Evolutionary conservation across 2,113 vertebrate genomes (phyloP).

Genomic region (Camelus dromedarius): DNA sequence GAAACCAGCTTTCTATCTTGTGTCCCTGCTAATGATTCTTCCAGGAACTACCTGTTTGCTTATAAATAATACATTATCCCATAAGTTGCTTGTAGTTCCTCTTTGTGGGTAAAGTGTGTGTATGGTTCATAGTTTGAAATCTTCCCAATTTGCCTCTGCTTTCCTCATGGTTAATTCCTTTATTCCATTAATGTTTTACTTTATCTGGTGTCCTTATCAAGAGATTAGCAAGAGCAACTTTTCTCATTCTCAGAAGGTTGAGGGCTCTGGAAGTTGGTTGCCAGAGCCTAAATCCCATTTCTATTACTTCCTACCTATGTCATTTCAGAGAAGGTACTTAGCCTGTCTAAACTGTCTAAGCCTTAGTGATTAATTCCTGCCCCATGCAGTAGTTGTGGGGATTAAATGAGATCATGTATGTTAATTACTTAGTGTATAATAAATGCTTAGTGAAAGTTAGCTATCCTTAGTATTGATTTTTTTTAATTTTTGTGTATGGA

Average conservation of each 20-base stretch:
- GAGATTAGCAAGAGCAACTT: background rate
- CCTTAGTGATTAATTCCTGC: constrained; percentile 30
- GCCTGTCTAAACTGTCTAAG: background rate
- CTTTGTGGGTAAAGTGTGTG: background rate
- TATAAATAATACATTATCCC: constrained; percentile 63
- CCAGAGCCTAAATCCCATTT: background rate
- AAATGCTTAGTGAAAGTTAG: background rate
- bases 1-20: constrained; percentile 23
- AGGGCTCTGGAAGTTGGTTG: background rate
- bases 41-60: constrained; percentile 47
- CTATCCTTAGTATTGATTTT: background rate
- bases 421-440: constrained; percentile 2
- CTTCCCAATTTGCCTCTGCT: constrained; percentile 6
- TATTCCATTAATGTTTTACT: constrained; percentile 11
- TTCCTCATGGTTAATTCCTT: background rate
- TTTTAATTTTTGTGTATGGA: background rate
- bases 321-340: background rate
- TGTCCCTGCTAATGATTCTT: constrained; percentile 14
- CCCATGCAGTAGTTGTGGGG: background rate
- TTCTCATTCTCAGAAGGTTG: background rate
- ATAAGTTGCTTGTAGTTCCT: constrained; percentile 61
- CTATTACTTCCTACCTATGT: background rate
- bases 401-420: background rate
- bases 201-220: background rate
- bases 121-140: constrained; percentile 40